Conservation (phyloP, 2,888 invertebrate genomes). For the Chymomyza procnemis region DNA sequence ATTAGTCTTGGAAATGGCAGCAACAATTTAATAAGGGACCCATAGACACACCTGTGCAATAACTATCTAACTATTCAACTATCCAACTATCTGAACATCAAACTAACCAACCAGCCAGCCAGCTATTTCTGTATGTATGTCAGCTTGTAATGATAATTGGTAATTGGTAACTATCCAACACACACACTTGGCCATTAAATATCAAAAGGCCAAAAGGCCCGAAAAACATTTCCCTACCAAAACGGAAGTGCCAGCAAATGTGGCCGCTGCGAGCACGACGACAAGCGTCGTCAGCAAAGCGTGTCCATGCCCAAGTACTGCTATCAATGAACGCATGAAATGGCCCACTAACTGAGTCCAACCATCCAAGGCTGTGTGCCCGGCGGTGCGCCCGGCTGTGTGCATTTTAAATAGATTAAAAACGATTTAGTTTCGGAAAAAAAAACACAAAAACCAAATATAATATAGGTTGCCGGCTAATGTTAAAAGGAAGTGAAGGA, state of each 20-base stretch:
- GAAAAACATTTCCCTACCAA: neutral
- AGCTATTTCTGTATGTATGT: neutral
- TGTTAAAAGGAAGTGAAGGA: neutral
- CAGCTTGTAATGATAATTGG: slow-evolving; percentile 12
- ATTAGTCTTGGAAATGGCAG: slow-evolving; percentile 23
- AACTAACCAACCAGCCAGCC: neutral
- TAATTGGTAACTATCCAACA: slow-evolving; percentile 55
- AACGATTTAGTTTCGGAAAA: slow-evolving; percentile 45
- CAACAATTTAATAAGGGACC: neutral
- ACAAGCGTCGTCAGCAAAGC: slow-evolving; percentile 31
- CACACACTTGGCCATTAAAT: slow-evolving; percentile 58
- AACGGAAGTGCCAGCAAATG: slow-evolving; percentile 38
- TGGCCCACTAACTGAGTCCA: slow-evolving; percentile 45
- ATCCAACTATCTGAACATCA: neutral
- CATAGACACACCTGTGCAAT: neutral
- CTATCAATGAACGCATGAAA: slow-evolving; percentile 61
- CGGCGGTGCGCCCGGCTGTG: slow-evolving; percentile 7
- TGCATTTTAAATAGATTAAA: slow-evolving; percentile 39
- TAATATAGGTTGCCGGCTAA: neutral
- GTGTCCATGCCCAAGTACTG: slow-evolving; percentile 39
- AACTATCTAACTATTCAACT: neutral
- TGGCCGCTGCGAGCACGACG: neutral
- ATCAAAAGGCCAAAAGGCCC: slow-evolving; percentile 1
- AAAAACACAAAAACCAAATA: neutral
- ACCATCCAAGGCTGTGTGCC: neutral